Percentiles rank a stretch among this genome's conserved stretches.
Conservation (phyloP, 2,113 vertebrate genomes). For the Pseudonaja textilis region DNA sequence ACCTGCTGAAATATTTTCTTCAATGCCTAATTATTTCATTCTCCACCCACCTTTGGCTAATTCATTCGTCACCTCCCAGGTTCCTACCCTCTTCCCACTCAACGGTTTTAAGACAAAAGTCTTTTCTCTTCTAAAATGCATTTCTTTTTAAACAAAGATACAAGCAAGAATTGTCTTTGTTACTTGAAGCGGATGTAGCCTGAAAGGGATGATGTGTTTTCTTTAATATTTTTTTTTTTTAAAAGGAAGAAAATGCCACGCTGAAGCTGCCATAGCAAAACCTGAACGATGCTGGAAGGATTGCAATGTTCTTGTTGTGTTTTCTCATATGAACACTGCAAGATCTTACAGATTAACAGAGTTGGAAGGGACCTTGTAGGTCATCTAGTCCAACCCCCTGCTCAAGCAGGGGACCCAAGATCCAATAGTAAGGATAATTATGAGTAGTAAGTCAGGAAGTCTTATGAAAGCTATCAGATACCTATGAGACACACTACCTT, state of each 20-base stretch:
- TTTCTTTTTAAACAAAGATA: background rate
- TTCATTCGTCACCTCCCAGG: background rate
- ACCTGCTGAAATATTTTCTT: background rate
- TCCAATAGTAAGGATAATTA: background rate
- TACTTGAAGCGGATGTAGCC: background rate
- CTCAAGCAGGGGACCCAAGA: background rate
- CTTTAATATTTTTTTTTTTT: too few relatives aligned
- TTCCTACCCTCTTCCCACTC: background rate
- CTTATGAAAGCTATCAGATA: background rate
- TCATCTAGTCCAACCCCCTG: too few relatives aligned
- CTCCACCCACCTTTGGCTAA: background rate
- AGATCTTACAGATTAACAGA: too few relatives aligned
- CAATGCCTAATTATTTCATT: background rate
- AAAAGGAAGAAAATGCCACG: background rate
- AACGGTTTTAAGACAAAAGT: background rate
- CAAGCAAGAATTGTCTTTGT: background rate
- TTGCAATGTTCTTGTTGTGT: background rate
- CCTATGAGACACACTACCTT: background rate
- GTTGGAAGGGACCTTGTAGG: too few relatives aligned
- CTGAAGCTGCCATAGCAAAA: background rate
- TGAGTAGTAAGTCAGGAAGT: background rate
- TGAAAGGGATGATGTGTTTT: background rate
- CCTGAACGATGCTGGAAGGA: background rate
- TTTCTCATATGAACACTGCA: background rate
- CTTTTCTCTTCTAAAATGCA: background rate